Conservation (phyloP, 2,797 vertebrate genomes). For the Oreochromis mossambicus region DNA sequence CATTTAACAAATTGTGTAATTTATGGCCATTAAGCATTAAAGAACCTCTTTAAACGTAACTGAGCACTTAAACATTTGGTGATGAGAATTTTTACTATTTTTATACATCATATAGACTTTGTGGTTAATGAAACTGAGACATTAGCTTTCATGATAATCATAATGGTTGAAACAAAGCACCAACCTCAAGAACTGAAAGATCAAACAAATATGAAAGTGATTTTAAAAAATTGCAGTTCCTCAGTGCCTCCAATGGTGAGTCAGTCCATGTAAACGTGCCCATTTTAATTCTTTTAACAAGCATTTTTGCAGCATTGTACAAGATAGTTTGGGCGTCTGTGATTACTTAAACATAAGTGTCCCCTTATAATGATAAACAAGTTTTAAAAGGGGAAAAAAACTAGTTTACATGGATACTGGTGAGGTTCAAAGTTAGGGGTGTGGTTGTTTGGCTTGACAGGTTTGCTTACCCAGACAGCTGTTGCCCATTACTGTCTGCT, state of each 20-base stretch:
- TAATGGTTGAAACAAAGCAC: background rate
- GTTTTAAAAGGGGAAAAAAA: background rate
- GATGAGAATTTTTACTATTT: background rate
- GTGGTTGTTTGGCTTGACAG: background rate
- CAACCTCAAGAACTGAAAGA: background rate
- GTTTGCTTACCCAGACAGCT: background rate
- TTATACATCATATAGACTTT: background rate
- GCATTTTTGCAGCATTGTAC: background rate
- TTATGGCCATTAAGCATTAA: background rate
- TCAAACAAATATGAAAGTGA: background rate
- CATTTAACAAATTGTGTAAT: background rate
- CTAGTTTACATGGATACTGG: background rate
- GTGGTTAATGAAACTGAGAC: background rate
- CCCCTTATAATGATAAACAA: background rate
- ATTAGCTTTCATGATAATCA: background rate
- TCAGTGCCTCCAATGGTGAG: background rate
- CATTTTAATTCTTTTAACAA: background rate
- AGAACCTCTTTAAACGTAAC: background rate
- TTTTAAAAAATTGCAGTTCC: background rate
- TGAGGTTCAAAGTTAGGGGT: background rate
- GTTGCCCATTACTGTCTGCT: rapidly evolving
- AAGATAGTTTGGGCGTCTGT: background rate
- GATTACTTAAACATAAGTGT: background rate
- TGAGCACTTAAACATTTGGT: background rate
- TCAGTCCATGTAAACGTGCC: rapidly evolving